These are phyloP conservation scores for Cydia strobilella DNA, from an alignment of 1,140 invertebrate genomes.

Conservation along the genomic window DNA sequence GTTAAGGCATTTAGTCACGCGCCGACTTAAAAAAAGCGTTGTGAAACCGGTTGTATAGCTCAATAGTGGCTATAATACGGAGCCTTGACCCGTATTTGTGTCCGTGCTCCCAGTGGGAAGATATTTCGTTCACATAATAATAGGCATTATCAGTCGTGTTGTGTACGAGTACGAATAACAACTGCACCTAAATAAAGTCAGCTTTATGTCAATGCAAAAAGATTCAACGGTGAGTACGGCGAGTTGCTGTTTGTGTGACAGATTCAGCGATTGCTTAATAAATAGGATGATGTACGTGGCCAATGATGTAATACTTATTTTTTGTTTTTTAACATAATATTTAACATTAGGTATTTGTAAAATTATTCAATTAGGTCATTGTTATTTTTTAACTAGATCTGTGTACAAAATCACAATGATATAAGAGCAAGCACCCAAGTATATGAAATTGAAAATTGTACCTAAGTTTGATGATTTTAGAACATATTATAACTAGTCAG, in stretches of 20 bases:
- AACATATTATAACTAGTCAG: too few relatives aligned
- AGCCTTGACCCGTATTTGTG: constrained; percentile 63
- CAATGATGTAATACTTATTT: not conserved
- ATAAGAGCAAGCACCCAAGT: too few relatives aligned
- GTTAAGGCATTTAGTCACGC: constrained; percentile 30
- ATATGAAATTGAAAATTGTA: too few relatives aligned
- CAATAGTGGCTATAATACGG: constrained; percentile 43
- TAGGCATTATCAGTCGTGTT: constrained; percentile 6
- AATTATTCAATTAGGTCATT: too few relatives aligned
- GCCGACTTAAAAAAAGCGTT: constrained; percentile 33
- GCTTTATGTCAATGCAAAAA: not conserved
- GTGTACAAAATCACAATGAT: too few relatives aligned
- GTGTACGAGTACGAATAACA: not conserved
- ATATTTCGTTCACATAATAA: constrained; percentile 14
- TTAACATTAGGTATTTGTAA: too few relatives aligned
- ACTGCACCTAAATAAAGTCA: not conserved
- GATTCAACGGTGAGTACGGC: not conserved
- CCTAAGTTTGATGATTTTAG: too few relatives aligned
- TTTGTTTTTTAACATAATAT: too few relatives aligned
- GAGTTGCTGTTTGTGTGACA: not conserved
- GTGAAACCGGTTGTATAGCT: constrained; percentile 61
- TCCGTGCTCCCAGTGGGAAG: constrained; percentile 27
- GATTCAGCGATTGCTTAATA: not conserved
- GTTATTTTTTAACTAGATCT: too few relatives aligned
- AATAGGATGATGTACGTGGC: not conserved